A percentile compares a stretch with the other conserved stretches of the same genome.
Evolutionary conservation across 2,113 vertebrate species (phyloP).

Genomic region (cat (Felis catus)): DNA sequence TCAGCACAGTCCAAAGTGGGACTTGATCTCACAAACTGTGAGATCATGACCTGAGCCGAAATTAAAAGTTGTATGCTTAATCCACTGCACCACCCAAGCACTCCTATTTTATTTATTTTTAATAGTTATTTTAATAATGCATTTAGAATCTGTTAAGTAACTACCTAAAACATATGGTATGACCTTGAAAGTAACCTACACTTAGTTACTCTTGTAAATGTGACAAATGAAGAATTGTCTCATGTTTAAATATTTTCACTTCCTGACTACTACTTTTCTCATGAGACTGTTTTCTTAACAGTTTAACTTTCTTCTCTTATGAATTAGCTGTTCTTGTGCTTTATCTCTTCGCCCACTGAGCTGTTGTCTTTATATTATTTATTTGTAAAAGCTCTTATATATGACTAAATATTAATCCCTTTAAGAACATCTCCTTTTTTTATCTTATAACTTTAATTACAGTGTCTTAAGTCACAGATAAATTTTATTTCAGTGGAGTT

Average conservation of each 20-base stretch:
- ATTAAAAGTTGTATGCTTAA: too few species aligned
- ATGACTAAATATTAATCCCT: background rate
- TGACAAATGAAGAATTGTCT: background rate
- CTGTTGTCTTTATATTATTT: background rate
- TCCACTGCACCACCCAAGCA: too few species aligned
- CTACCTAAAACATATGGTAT: background rate
- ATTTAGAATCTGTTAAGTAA: background rate
- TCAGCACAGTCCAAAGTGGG: too few species aligned
- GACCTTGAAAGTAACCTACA: background rate
- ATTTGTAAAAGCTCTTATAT: background rate
- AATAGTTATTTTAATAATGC: background rate
- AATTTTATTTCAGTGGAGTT: background rate
- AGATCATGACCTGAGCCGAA: too few species aligned
- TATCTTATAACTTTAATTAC: background rate
- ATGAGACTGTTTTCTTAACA: background rate
- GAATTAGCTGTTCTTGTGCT: background rate
- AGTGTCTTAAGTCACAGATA: background rate
- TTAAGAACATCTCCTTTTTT: background rate
- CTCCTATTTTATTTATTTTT: background rate
- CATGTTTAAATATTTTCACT: background rate
- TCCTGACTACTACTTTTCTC: background rate
- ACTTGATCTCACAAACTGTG: too few species aligned
- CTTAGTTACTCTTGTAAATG: background rate
- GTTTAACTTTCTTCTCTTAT: background rate
- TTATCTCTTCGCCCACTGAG: background rate